A percentile compares a stretch with the other conserved stretches of the same genome.
Evolutionary conservation across 1,140 invertebrate genomes (phyloP).

Genomic region (Atta cephalotes): DNA sequence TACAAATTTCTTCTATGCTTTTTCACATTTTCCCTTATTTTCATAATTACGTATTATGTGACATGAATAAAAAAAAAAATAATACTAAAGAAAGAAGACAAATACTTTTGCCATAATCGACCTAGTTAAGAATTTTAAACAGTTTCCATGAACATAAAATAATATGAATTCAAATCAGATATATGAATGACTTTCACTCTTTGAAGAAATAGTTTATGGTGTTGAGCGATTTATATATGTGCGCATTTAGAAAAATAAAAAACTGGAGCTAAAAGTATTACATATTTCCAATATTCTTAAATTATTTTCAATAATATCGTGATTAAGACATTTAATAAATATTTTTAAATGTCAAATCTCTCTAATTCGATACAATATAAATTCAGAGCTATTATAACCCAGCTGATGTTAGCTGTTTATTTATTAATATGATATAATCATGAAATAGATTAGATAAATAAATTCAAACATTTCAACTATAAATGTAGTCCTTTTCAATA

Average conservation of each 20-base stretch:
- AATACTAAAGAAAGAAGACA: not conserved
- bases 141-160: not conserved
- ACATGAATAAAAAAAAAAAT: no score
- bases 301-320: not conserved
- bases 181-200: not conserved
- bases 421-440: no score
- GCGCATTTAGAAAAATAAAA: not conserved
- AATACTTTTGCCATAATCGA: not conserved
- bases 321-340: not conserved
- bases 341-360: not conserved
- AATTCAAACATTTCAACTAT: no score
- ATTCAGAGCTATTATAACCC: no score
- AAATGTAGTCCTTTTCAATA: no score
- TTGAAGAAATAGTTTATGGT: constrained; percentile 3
- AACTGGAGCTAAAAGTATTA: not conserved
- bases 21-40: constrained; percentile 2
- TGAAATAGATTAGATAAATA: no score
- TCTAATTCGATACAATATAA: not conserved
- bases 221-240: not conserved
- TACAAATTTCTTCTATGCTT: not conserved
- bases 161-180: constrained; percentile 8
- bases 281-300: not conserved
- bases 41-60: not conserved
- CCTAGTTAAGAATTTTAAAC: not conserved
- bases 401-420: no score